phyloP scores from a whole-genome alignment of 2,797 vertebrate species.

The Enteromius paludinosus region DNA sequence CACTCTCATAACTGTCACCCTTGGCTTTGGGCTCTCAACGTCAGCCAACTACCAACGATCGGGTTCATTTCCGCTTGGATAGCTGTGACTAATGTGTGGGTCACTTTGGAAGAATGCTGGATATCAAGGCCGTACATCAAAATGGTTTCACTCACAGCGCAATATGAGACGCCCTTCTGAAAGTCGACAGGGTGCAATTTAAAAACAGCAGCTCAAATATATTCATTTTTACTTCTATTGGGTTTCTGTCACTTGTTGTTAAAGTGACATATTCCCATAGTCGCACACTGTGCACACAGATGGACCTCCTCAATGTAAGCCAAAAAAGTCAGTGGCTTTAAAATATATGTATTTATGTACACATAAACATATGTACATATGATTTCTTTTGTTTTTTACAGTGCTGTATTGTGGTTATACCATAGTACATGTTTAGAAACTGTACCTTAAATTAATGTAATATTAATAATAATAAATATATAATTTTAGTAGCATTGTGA shows the following conservation, averaged over 20 bases:
- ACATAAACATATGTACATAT: no score
- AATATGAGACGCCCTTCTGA: slow-evolving; percentile 47
- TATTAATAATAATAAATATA: background rate
- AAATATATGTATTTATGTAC: background rate
- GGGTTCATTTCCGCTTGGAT: slow-evolving; percentile 62
- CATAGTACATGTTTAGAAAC: background rate
- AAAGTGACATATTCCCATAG: slow-evolving; percentile 44
- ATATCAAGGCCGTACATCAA: slow-evolving; percentile 73
- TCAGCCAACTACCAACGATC: slow-evolving; percentile 54
- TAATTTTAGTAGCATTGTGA: background rate
- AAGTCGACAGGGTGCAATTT: slow-evolving; percentile 70
- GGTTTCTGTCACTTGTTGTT: slow-evolving; percentile 75
- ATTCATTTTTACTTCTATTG: slow-evolving; percentile 75
- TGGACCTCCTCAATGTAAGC: background rate
- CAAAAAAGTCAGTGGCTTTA: background rate
- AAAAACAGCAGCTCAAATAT: slow-evolving; percentile 72
- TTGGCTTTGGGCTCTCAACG: slow-evolving; percentile 61
- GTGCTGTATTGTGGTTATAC: background rate
- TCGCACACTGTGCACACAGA: slow-evolving; percentile 10
- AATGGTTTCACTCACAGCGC: slow-evolving; percentile 26
- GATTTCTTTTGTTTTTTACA: background rate
- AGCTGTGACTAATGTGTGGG: slow-evolving; percentile 62
- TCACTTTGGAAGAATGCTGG: slow-evolving; percentile 70
- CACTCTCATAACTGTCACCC: slow-evolving; percentile 64
- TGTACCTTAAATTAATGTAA: no score